Evolutionary conservation across 2,888 invertebrate genomes (phyloP), one percentile per base, ranked within the genome.

Genomic region (Heliothis peltigera): DNA sequence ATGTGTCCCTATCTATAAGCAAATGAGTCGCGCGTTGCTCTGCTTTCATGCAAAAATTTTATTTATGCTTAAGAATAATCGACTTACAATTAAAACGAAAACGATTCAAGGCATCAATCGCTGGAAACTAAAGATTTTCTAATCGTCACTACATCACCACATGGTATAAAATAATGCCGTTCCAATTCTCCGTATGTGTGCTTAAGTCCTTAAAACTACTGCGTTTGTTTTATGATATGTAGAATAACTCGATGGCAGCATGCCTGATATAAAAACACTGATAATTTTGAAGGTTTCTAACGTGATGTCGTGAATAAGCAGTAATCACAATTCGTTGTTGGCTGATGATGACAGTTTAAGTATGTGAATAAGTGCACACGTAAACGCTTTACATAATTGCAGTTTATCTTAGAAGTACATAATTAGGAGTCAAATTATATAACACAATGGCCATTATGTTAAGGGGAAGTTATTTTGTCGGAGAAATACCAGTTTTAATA

Each of bases 401-500:
- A n/a, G 39, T 39, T 39, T 39, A 39, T n/a, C 39, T n/a, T 39
- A 39, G 39, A 39, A n/a, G 8, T 39, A 39, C 39, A 39, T n/a
- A n/a, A n/a, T n/a, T n/a, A n/a, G n/a, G n/a, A n/a, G 15, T n/a
- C 5, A 39, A 39, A 39, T 39, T 39, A 39, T 39, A n/a, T 39
- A 39, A 39, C 1, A n/a, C n/a, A 39, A 15, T 5, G n/a, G 39
- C 39, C 39, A n/a, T 39, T 39, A n/a, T n/a, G 15, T n/a, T n/a
- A n/a, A n/a, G n/a, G n/a, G 39, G 39, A n/a, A 8, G n/a, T 39
- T 39, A 4, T n/a, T 39, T 39, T 39, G 39, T 15, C n/a, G n/a
- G 4, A 39, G 15, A 39, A 15, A 39, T 32, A 32, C 12, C 8
- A 10, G 32, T 32, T 32, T 32, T 32, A 32, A 32, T 2, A 32